Evolutionary conservation across 2,797 vertebrate genomes (phyloP), one percentile per base, ranked within the genome.

Genomic region (Potorous gilbertii): DNA sequence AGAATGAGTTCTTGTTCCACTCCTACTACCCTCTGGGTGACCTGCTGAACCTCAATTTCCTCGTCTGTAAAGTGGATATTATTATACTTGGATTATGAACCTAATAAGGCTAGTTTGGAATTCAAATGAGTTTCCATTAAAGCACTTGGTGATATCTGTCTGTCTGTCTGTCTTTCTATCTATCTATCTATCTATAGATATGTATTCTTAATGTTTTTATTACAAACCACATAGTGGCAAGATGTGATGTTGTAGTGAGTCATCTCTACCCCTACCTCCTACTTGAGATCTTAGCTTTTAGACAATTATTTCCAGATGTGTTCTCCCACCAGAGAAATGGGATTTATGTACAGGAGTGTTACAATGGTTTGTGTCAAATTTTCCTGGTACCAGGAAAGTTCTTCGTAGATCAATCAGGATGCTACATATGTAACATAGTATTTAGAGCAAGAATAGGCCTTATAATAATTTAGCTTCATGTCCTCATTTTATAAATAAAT

Each of bases 31-130:
- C n/a, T 24, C 40, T 81, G 5, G 46, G 21, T 46, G 18, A 27
- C 40, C 74, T 2, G 1, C 0, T 52, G 21, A 52, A 54, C 14
- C 28, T 91, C 89, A 11, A 11, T 90, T 96, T 81, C 50, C 31
- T 95, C 56, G 56, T 90, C 90, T 92, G 57, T 94, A 93, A 93
- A 92, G 0, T 92, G 31, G 5, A 27, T 16, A 29, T 90, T 66
- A 93, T 90, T 90, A 54, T 21, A 74, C 21, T 90, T 90, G 52
- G 13, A 89, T 28, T 50, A 66, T 2, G 46, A 89, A 92, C 18
- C 2, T 93, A 55, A 16, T 24, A 16, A 55, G 55, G 54, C 90
- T 94, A 93, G 91, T 9, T 9, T 56, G 57, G 94, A 54, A 9
- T 11, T 91, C 27, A 56, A 40, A 81, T 62, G n/a, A 55, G 5